phyloP scores from a whole-genome alignment of 2,113 vertebrate species.

The Holacanthus passer region DNA sequence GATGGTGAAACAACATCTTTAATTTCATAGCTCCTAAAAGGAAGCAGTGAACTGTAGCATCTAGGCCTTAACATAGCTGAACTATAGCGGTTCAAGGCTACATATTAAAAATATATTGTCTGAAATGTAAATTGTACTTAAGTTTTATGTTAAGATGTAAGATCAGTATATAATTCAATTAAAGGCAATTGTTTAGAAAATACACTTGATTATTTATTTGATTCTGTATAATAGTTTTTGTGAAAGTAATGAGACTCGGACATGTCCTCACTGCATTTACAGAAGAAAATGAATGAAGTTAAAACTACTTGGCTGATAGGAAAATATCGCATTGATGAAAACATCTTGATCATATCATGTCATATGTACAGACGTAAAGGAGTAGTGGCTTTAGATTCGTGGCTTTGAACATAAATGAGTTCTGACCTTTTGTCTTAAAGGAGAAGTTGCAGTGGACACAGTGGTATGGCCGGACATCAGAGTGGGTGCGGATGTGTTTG shows the following conservation, averaged over 20 bases:
- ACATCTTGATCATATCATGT: background rate
- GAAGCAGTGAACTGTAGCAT: background rate
- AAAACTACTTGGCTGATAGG: background rate
- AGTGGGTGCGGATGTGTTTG: slow-evolving; percentile 98
- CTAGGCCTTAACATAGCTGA: too few relatives aligned
- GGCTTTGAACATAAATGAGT: background rate
- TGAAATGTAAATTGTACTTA: background rate
- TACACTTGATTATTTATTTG: too few relatives aligned
- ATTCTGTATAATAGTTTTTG: background rate
- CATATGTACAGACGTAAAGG: background rate
- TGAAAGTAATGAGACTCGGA: background rate
- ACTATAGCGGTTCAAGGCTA: background rate
- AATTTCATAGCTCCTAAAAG: slow-evolving; percentile 54
- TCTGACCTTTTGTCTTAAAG: slow-evolving; percentile 98
- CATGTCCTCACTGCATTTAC: background rate
- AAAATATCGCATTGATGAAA: background rate
- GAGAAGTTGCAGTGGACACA: slow-evolving; percentile 98
- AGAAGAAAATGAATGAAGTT: background rate
- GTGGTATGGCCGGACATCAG: slow-evolving; percentile 96
- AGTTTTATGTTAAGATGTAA: background rate
- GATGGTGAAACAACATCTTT: slow-evolving; percentile 61
- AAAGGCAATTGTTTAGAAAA: background rate
- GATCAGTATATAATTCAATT: background rate
- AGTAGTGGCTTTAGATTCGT: background rate
- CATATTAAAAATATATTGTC: background rate